Evolutionary conservation across 1,140 invertebrate genomes (phyloP).

Genomic region (Bombus breviceps): DNA sequence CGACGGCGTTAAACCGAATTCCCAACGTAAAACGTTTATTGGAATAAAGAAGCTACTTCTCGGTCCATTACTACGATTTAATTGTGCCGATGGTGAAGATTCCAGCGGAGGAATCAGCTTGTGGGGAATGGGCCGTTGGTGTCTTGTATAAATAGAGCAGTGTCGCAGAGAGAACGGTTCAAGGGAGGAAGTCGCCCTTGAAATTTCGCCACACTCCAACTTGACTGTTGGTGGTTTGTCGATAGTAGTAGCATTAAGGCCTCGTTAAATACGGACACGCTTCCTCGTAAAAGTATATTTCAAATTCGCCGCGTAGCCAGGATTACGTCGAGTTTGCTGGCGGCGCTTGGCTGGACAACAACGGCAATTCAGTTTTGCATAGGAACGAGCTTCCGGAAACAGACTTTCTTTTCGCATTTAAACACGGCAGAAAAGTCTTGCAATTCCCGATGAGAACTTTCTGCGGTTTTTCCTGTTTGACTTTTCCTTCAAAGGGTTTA

Average conservation of each 20-base stretch:
- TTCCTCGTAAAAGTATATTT: constrained; percentile 40
- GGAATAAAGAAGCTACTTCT: constrained; percentile 19
- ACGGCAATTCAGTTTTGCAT: constrained; percentile 40
- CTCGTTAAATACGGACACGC: constrained; percentile 29
- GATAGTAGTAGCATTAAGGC: constrained; percentile 34
- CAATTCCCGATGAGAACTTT: constrained; percentile 34
- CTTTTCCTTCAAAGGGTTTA: constrained; percentile 35
- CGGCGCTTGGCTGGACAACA: constrained; percentile 25
- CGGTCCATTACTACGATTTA: constrained; percentile 16
- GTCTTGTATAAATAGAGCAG: constrained; percentile 31
- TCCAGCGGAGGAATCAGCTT: constrained; percentile 1
- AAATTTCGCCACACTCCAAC: constrained; percentile 1
- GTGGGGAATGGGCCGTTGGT: neutral
- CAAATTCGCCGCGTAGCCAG: constrained; percentile 12
- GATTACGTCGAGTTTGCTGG: constrained; percentile 34
- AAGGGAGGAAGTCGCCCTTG: constrained; percentile 27
- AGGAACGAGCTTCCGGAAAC: constrained; percentile 18
- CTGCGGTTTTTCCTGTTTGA: constrained; percentile 23
- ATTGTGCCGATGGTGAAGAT: constrained; percentile 19
- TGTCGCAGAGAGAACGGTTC: neutral
- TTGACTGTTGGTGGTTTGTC: constrained; percentile 6
- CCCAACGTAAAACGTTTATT: neutral
- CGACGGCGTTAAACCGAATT: neutral
- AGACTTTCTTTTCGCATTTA: constrained; percentile 27
- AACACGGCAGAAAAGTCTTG: constrained; percentile 14